Evolutionary conservation across 1,140 invertebrate genomes (phyloP), one percentile per base, ranked within the genome.

Genomic region (Drosophila rhopaloa): DNA sequence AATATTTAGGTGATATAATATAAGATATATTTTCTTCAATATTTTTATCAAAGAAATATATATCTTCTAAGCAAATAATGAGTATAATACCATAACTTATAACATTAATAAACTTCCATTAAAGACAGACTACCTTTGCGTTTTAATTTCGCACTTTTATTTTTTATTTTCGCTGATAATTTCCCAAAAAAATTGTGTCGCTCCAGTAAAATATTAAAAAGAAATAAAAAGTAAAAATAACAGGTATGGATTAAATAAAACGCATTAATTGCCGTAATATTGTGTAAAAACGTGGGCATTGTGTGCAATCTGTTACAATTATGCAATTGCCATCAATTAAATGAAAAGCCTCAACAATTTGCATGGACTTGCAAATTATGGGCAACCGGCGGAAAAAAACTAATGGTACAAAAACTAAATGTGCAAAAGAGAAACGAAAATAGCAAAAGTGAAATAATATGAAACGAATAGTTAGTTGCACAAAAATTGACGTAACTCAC

Each of bases 281-380:
- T 57, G 54, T 38, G 29, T 37, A 57, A 54, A 50, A 35, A 50
- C 43, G 44, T 40, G 27, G 37, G 67, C 67, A 71, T 70, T 71
- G 65, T 71, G 65, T 29, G 32, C 19, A 48, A 68, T 74, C 51
- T 51, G 38, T 29, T 40, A 59, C 46, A 73, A 46, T 73, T 27
- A 53, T 74, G 65, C 76, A 59, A 62, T 72, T 56, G 58, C 43
- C 80, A 62, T 66, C 79, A 83, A 81, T 81, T 79, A 79, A 83
- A 68, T 60, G 48, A 79, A 82, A 81, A 83, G 56, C 62, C 46
- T 54, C 19, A 61, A 65, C 62, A 65, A 83, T 82, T 83, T 79
- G 81, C 80, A 71, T 79, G 32, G 16, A 38, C 63, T 83, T 79
- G 80, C 76, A 82, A 84, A 82, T 79, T 70, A 56, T 62, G 75